Base-by-base conservation (phyloP, 1,140 invertebrate species). In the Papilio aristodemus region DNA sequence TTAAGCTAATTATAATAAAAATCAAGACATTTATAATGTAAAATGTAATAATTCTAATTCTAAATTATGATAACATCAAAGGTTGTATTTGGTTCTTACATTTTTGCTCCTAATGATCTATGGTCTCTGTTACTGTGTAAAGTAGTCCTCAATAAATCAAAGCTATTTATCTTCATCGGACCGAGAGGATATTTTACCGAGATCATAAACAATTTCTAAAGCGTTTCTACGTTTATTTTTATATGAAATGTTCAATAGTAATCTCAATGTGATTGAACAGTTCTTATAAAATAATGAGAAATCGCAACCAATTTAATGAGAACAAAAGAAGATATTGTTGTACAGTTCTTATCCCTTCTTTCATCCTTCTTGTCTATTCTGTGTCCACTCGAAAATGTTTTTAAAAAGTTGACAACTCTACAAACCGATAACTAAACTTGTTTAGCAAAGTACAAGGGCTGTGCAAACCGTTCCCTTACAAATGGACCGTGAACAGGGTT, bases 151-250 rank as follows among this genome's bases (percentile, higher is more conserved):
- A 54, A 54, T 54, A 54, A 54, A 54, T 54, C 46, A 54, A 54
- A 54, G 46, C 46, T 54, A 54, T 54, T 54, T 54, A 54, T 54
- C 46, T 54, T 54, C 46, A 54, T 54, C 46, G 46, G 46, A 54
- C 46, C 46, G 46, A 54, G 46, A 22, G 46, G 46, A 54, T 54
- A 54, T 19, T 54, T 10, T 25, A 10, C 19, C 19, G 46, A 54
- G 46, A 54, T 54, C 46, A 54, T 22, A 54, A 54, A 54, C 46
- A 54, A 54, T 54, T 54, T 54, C 46, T 32, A 32, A 2, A 32
- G 27, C 27, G 27, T 6, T n/a, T 32, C 27, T 54, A 25, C 46
- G 17, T 9, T 54, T 54, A 22, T 54, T 22, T 43, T 43, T 54
- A 54, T 54, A 54, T 19, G 17, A 54, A 54, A 54, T 54, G 46